Evolutionary conservation across 2,888 invertebrate species (phyloP), one percentile per base, ranked within the genome.

Genomic region (Cataglyphis altisquamis): DNA sequence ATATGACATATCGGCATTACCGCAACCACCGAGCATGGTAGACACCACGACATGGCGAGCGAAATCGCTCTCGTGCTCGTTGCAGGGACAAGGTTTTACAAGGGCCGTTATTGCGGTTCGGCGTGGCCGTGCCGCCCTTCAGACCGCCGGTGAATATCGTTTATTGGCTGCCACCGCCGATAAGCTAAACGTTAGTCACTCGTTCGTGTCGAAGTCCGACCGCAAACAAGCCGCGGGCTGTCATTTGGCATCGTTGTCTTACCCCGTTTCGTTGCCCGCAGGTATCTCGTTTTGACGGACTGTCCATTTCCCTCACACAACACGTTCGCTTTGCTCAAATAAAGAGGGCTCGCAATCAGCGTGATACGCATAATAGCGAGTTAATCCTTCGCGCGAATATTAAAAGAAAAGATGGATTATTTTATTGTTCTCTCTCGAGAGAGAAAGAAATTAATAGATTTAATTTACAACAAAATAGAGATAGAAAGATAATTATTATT

Each of bases 151-250:
- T 63, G 62, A 41, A 72, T 87, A 88, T 87, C 87, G 86, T 85
- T 86, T 89, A 88, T 87, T 83, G 86, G 81, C 68, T 70, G 67
- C 64, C 70, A 72, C 66, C 63, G 45, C 67, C 78, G 85, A 87
- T 86, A 84, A 86, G 64, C 52, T 67, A 72, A 82, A 77, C 83
- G 75, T 73, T 84, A 64, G 70, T 77, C 67, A 72, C 73, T 85
- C 73, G 72, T 78, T 67, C 84, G 66, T 66, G 82, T 81, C 63
- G 32, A 41, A 66, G 72, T 29, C 52, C 64, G 52, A 39, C 32
- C 48, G 18, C 81, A 68, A 82, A 84, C 87, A 89, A 84, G 73
- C 77, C 66, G 25, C 75, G 41, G 36, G 52, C 62, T 36, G 84
- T 86, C 86, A 87, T 86, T 87, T 80, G 68, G 63, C 48, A 29